A percentile compares a stretch with the other conserved stretches of the same genome.
phyloP scores from a whole-genome alignment of 2,113 vertebrate genomes.

The Calidris pygmaea region DNA sequence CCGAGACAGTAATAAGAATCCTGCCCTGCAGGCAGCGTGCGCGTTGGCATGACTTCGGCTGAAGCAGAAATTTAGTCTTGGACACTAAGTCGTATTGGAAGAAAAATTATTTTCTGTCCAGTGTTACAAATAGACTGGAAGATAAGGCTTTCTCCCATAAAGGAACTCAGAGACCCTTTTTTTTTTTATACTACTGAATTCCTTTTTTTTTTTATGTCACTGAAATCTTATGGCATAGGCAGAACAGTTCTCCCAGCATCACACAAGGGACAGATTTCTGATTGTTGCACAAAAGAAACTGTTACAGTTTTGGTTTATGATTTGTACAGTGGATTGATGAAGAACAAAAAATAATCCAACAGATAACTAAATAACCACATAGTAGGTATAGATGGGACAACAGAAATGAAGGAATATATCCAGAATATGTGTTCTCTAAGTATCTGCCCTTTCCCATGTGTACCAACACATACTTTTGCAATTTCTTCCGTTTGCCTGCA shows the following conservation, averaged over 20 bases:
- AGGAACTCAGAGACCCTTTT: neutral
- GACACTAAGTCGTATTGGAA: neutral
- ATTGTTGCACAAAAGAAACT: neutral
- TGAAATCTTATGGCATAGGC: neutral
- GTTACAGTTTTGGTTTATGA: neutral
- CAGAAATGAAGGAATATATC: neutral
- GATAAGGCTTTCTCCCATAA: neutral
- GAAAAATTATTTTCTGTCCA: neutral
- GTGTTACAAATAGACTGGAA: neutral
- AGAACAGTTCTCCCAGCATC: neutral
- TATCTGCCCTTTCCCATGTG: neutral
- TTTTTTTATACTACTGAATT: too few relatives aligned
- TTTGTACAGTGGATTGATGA: neutral
- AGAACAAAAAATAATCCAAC: neutral
- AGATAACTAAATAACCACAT: neutral
- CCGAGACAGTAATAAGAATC: neutral
- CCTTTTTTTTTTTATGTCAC: neutral
- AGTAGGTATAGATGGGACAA: neutral
- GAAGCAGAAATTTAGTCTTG: neutral
- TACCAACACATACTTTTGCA: neutral
- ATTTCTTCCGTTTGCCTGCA: neutral
- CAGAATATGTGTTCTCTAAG: accelerated
- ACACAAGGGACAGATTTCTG: neutral
- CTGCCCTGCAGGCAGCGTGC: neutral
- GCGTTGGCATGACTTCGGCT: accelerated